Conservation (phyloP, 2,888 invertebrate species). For the Monochamus alternatus region DNA sequence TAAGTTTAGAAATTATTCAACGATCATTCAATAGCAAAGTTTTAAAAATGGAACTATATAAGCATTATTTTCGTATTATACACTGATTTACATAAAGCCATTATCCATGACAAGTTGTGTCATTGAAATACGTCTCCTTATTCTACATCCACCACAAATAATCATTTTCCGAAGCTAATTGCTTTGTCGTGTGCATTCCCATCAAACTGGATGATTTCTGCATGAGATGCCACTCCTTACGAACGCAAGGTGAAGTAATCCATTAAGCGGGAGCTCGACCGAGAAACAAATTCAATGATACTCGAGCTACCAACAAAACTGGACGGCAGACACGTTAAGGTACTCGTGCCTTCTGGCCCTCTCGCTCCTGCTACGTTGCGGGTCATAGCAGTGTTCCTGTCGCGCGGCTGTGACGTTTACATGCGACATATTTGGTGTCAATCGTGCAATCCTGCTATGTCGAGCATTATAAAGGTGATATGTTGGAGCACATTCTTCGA, state of each 20-base stretch:
- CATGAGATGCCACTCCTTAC: conserved; percentile 15
- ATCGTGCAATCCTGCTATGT: background rate
- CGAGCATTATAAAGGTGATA: background rate
- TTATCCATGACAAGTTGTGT: too few relatives aligned
- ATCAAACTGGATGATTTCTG: conserved; percentile 14
- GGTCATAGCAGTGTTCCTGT: background rate
- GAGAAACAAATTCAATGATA: conserved; percentile 34
- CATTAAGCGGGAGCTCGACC: conserved; percentile 27
- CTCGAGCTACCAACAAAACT: conserved; percentile 31
- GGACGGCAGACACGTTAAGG: conserved; percentile 7
- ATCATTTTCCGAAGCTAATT: background rate
- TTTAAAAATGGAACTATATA: too few relatives aligned
- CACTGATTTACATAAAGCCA: too few relatives aligned
- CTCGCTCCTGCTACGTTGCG: background rate
- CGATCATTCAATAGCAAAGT: too few relatives aligned
- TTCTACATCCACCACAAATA: too few relatives aligned
- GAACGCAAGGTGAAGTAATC: conserved; percentile 12
- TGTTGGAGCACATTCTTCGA: background rate
- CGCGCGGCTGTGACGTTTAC: background rate
- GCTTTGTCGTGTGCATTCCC: background rate
- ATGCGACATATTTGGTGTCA: background rate
- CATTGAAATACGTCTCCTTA: too few relatives aligned
- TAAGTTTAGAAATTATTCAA: too few relatives aligned
- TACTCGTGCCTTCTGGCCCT: background rate
- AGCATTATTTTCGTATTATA: too few relatives aligned